These are phyloP conservation scores for Oryzias celebensis DNA, from an alignment of 2,113 vertebrate genomes.

Conservation along the genomic window DNA sequence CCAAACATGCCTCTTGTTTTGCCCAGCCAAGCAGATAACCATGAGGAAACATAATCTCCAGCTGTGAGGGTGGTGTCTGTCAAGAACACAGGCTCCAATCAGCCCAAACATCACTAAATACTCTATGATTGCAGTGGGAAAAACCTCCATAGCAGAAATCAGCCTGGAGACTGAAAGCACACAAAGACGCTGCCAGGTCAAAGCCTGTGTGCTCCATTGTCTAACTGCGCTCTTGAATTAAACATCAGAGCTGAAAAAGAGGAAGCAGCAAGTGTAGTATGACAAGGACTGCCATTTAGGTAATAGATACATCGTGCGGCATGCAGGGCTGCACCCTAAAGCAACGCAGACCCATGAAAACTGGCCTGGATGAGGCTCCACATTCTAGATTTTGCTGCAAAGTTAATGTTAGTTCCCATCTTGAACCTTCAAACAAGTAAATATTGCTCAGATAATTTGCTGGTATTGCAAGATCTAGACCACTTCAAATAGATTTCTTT, in stretches of 20 bases:
- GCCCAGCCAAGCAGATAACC: slow-evolving; percentile 41
- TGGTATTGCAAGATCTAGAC: too few relatives aligned
- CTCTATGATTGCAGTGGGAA: slow-evolving; percentile 35
- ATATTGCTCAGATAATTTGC: too few relatives aligned
- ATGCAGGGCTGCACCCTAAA: slow-evolving; percentile 14
- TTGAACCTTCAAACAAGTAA: background rate
- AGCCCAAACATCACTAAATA: slow-evolving; percentile 35
- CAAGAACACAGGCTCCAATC: slow-evolving; percentile 58
- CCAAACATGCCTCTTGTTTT: slow-evolving; percentile 68
- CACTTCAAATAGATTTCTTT: too few relatives aligned
- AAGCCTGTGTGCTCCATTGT: background rate
- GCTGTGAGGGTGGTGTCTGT: slow-evolving; percentile 49
- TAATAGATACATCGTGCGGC: slow-evolving; percentile 53
- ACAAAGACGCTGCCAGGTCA: background rate
- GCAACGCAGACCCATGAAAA: slow-evolving; percentile 21
- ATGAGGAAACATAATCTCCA: slow-evolving; percentile 40
- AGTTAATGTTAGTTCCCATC: background rate
- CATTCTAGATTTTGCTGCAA: background rate
- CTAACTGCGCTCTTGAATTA: slow-evolving; percentile 27
- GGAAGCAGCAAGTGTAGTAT: slow-evolving; percentile 18
- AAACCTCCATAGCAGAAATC: background rate
- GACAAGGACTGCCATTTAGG: slow-evolving; percentile 31
- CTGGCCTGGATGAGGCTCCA: slow-evolving; percentile 23
- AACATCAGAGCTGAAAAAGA: slow-evolving; percentile 28
- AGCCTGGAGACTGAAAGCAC: background rate